Conservation (phyloP, 1,140 invertebrate species). For the Sarcophaga peregrina region DNA sequence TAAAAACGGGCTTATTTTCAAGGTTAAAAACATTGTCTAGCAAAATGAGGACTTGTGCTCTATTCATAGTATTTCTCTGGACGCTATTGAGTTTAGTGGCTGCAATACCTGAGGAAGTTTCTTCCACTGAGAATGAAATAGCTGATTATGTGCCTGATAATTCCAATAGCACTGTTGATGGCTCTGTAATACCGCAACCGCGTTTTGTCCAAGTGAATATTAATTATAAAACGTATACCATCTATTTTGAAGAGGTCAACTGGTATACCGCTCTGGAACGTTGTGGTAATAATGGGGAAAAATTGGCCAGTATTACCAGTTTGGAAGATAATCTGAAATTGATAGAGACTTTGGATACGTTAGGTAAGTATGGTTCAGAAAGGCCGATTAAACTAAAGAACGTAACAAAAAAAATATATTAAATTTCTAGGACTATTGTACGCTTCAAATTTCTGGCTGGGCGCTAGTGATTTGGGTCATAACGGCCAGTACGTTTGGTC, state of each 20-base stretch:
- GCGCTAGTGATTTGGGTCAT: neutral
- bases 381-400: too few species aligned
- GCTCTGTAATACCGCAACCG: neutral
- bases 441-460: neutral
- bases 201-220: neutral
- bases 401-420: too few species aligned
- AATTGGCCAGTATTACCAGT: slow-evolving; percentile 6
- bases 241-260: slow-evolving; percentile 1
- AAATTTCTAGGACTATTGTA: too few species aligned
- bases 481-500: slow-evolving; percentile 19
- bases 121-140: too few species aligned
- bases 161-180: neutral
- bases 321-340: neutral
- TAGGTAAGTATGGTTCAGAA: neutral
- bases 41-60: too few species aligned
- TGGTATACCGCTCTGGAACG: slow-evolving; percentile 36
- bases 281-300: neutral
- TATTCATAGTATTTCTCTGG: too few species aligned
- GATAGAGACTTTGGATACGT: neutral
- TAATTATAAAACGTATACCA: neutral
- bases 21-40: too few species aligned
- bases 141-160: too few species aligned
- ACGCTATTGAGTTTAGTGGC: too few species aligned
- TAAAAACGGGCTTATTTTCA: too few species aligned
- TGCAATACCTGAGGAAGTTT: too few species aligned